Evolutionary conservation across 2,888 invertebrate species (phyloP), one percentile per base, ranked within the genome.

Genomic region (Pseudococcus longispinus): DNA sequence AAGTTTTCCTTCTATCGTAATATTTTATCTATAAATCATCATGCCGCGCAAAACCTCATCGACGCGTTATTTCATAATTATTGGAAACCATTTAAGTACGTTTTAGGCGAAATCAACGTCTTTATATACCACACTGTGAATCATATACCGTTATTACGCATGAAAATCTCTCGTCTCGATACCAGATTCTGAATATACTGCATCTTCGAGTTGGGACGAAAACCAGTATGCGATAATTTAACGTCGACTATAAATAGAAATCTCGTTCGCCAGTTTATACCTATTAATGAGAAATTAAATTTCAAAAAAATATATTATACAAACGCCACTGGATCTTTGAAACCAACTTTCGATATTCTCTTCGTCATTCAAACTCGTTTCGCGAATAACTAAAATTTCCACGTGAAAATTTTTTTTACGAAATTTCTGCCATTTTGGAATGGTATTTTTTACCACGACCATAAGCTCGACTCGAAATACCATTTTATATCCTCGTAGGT

Each of bases 231-330:
- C 70, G 32, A 70, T 70, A 70, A 70, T 70, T 70, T 29, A 70
- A 29, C 70, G 70, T 60, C 60, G 60, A 70, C 70, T 29, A 70
- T 70, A 70, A 70, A 70, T 70, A 70, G 70, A 70, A 70, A 70
- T 70, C 70, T 18, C 60, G 60, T 23, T 60, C 23, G 60, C 60
- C 11, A 55, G 60, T 60, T 60, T 23, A 46, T 37, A 46, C 3
- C 3, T 44, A 60, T 60, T 60, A 60, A 60, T 23, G 60, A 60
- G 60, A 60, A 60, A 60, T 60, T 60, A 60, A 60, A 60, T 60
- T 60, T 60, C 9, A 23, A 23, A 23, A 60, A 60, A 60, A 55
- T n/a, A n/a, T 55, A 55, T 55, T 55, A 55, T 15, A 15, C n/a
- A n/a, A n/a, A n/a, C n/a, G n/a, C n/a, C n/a, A n/a, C n/a, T n/a